Conservation (phyloP, 92 coral and sea anemone species). For the Paragorgia papillata region DNA sequence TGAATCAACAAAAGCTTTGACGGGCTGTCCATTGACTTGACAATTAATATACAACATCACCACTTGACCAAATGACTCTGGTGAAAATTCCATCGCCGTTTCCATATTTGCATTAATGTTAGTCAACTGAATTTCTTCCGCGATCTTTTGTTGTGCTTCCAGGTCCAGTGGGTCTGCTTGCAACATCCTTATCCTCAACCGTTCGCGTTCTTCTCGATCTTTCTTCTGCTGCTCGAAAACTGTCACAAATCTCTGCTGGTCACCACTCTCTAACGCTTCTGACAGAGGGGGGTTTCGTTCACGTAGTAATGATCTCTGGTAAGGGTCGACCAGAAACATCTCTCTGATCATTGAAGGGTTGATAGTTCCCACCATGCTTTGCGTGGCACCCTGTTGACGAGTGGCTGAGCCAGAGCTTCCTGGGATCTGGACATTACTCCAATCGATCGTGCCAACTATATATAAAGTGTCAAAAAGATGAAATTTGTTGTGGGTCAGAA, state of each 20-base stretch:
- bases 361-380: constrained; percentile 45
- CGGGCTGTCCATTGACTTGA: constrained; percentile 88
- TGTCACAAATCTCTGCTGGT: constrained; percentile 68
- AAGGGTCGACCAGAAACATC: constrained; percentile 82
- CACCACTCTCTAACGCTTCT: constrained; percentile 78
- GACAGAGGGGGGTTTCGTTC: constrained; percentile 96
- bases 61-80: constrained; percentile 91
- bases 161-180: constrained; percentile 90
- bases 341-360: constrained; percentile 82
- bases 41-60: constrained; percentile 91
- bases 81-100: constrained; percentile 94
- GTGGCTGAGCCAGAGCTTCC: constrained; percentile 19
- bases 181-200: constrained; percentile 84
- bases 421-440: constrained; percentile 75
- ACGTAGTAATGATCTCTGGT: constrained; percentile 78
- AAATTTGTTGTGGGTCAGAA: too few species aligned
- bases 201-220: constrained; percentile 76
- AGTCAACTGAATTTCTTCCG: constrained; percentile 89
- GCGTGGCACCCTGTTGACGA: constrained; percentile 41
- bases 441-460: constrained; percentile 61
- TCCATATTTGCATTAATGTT: constrained; percentile 97
- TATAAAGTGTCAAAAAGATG: too few species aligned
- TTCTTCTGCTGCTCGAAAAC: constrained; percentile 77
- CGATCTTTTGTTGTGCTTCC: constrained; percentile 91
- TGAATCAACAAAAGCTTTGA: constrained; percentile 97